Base-by-base conservation (phyloP, 2,888 invertebrate genomes). In the Dione juno region DNA sequence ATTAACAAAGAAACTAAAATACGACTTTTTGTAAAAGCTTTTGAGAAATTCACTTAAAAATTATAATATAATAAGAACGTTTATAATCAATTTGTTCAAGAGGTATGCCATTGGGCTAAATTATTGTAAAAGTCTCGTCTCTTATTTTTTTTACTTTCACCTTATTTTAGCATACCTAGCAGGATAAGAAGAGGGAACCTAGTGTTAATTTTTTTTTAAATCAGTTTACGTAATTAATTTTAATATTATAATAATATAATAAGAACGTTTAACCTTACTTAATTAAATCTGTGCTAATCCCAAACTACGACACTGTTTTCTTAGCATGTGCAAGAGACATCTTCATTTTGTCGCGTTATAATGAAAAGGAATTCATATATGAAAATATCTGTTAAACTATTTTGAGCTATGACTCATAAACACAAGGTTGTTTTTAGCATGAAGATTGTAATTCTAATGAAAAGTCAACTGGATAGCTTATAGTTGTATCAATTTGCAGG, bases 201-300 rank as follows among this genome's bases (percentile, higher is more conserved):
- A n/a, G n/a, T n/a, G n/a, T n/a, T n/a, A n/a, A n/a, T n/a, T n/a
- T n/a, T n/a, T n/a, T n/a, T n/a, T n/a, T n/a, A n/a, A n/a, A n/a
- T n/a, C n/a, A n/a, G n/a, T n/a, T n/a, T n/a, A n/a, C n/a, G n/a
- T n/a, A n/a, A n/a, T n/a, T n/a, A n/a, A n/a, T n/a, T n/a, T n/a
- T n/a, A n/a, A n/a, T n/a, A n/a, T n/a, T n/a, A n/a, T n/a, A n/a
- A n/a, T n/a, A n/a, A n/a, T n/a, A n/a, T n/a, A n/a, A n/a, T n/a
- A n/a, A n/a, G n/a, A n/a, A n/a, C n/a, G n/a, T n/a, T 68, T 68
- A 53, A 35, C 45, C 45, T 37, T 37, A 45, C 45, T 14, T 64
- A 63, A 68, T 63, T 63, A 67, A 67, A 61, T 67, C 41, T 67
- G 28, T 52, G 59, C 52, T 35, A 50, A 67, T 67, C 50, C 43